phyloP scores from a whole-genome alignment of 2,113 vertebrate genomes.

The Engraulis encrasicolus region DNA sequence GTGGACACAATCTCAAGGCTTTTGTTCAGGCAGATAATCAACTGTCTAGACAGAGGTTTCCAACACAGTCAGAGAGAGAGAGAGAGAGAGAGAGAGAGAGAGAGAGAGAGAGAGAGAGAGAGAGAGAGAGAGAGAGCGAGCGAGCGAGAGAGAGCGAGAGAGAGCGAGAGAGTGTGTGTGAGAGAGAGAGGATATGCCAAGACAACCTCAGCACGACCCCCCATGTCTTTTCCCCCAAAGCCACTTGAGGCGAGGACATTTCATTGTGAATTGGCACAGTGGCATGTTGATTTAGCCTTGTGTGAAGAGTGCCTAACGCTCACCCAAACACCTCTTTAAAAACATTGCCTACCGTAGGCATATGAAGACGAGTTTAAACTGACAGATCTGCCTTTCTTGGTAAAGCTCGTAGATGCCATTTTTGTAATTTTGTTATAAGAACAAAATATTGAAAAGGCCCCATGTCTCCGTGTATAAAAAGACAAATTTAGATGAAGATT shows the following conservation, averaged over 20 bases:
- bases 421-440: background rate
- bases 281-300: background rate
- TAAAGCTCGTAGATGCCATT: background rate
- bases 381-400: background rate
- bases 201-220: too few species aligned
- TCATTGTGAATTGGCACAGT: background rate
- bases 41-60: slow-evolving; percentile 1
- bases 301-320: background rate
- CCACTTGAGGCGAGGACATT: background rate
- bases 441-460: background rate
- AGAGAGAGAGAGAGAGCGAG: background rate
- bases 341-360: background rate
- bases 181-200: background rate
- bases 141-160: background rate
- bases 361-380: background rate
- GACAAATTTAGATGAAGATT: background rate
- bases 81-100: background rate
- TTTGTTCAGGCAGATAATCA: background rate
- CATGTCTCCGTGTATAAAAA: background rate
- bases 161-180: background rate
- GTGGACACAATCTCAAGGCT: background rate
- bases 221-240: background rate
- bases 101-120: background rate
- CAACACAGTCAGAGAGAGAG: background rate
- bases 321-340: background rate